A percentile compares a stretch with the other conserved stretches of the same genome.
These are phyloP conservation scores for Ceratitis capitata DNA, from an alignment of 1,140 invertebrate genomes.

Conservation along the genomic window DNA sequence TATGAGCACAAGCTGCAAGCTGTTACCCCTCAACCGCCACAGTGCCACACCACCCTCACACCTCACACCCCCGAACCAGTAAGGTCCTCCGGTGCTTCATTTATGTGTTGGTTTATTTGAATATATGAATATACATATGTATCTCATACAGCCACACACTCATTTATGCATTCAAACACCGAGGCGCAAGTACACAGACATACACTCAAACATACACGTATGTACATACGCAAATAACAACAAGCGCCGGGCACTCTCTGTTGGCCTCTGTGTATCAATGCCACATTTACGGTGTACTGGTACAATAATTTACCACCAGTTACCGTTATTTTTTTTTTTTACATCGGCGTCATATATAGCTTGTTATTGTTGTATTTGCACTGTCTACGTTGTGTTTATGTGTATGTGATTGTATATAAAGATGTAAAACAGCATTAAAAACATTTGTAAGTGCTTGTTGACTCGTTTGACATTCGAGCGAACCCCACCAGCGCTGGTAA, in stretches of 20 bases:
- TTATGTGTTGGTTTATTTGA: too few relatives aligned
- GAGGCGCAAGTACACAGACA: not conserved
- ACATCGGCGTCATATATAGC: not conserved
- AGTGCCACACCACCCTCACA: too few relatives aligned
- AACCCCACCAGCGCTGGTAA: too few relatives aligned
- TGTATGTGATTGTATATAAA: not conserved
- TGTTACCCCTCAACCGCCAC: not conserved
- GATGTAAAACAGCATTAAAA: not conserved
- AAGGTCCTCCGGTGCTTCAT: not conserved
- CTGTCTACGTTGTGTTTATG: not conserved
- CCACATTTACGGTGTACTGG: not conserved
- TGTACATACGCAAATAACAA: too few relatives aligned
- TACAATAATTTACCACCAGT: not conserved
- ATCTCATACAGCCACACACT: not conserved
- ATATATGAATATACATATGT: not conserved
- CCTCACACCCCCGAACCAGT: too few relatives aligned
- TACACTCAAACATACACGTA: not conserved
- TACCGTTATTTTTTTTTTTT: constrained; percentile 30
- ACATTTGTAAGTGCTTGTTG: too few relatives aligned
- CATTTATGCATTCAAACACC: not conserved
- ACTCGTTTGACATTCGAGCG: too few relatives aligned
- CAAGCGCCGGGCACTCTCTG: not conserved
- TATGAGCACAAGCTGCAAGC: constrained; percentile 44
- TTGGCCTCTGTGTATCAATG: constrained; percentile 20
- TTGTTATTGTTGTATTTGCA: not conserved